Base-by-base conservation (phyloP, 35 echinoderm and acorn worm species). In the Ophiothrix spiculata region DNA sequence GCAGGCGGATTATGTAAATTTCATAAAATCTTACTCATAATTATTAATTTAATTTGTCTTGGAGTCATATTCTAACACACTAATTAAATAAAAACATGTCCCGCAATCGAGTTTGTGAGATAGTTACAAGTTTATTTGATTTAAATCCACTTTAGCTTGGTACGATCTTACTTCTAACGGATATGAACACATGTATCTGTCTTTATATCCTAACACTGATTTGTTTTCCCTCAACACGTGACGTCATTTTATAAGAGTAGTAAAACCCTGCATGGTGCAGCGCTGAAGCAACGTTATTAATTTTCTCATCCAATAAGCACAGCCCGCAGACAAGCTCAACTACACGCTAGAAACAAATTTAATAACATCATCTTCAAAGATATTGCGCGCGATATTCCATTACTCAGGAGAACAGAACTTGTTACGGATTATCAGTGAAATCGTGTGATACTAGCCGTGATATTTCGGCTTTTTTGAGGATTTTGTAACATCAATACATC, bases 291-390 rank as follows among this genome's bases (percentile, higher is more conserved):
- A 69, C 60, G 60, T 69, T 69, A 69, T 69, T 69, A 69, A 69
- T 69, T 69, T 69, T 69, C 60, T 69, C 60, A 69, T 69, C 60
- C 60, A 69, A 69, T 69, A 69, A 69, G 60, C 17, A 69, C 60
- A 4, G 60, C 60, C 60, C 29, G 10, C 16, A 69, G 60, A 15
- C 1, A 25, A 69, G 60, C 60, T 69, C 60, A 15, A 69, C 60
- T n/a, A n/a, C 29, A 69, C 29, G 60, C 6, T 15, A 69, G 6
- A 28, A 69, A 69, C 25, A 69, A 69, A 69, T 69, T 69, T 69
- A 69, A 69, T 69, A 69, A 69, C 60, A 69, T 28, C 23, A 69
- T 69, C 60, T 69, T 69, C 60, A 69, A 69, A 69, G 60, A 69
- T 69, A 69, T 69, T 69, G 23, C 60, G 60, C 60, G 60, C 60